Evolutionary conservation across 2,797 vertebrate species (phyloP), one percentile per base, ranked within the genome.

Genomic region (Lithobates sylvaticus): DNA sequence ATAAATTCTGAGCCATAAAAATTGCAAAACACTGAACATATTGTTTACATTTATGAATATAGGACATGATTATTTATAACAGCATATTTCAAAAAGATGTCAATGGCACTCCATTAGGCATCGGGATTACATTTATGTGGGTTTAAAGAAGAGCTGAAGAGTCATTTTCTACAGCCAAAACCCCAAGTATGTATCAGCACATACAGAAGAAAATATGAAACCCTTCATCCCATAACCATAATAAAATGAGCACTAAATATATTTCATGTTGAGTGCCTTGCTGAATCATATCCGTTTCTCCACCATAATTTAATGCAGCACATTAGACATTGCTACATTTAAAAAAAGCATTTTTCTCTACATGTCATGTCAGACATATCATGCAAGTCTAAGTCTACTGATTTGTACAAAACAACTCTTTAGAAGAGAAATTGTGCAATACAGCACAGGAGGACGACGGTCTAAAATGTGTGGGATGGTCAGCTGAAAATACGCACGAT

Each of bases 1-100:
- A 89, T 88, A 89, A 85, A 39, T 71, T 67, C 86, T 0, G 44
- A n/a, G 82, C 90, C 71, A 74, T 27, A 7, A 27, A 80, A 73
- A 67, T 39, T 23, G 85, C 8, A 79, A 71, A 64, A 21, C 68
- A 79, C 36, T 69, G 27, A 42, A 10, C n/a, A 65, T 65, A 67
- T 29, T 27, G n/a, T 26, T 65, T 23, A 65, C 21, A 65, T 23
- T 23, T 65, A 9, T 23, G 12, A 65, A 65, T 10, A n/a, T 65
- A 26, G 9, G 3, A 26, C n/a, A 15, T 78, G 16, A 76, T 64
- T 21, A 70, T n/a, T n/a, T 4, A 76, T 73, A 80, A 79, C 77
- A 0, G 34, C 16, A 39, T 39, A 65, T 39, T 10, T 3, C 8
- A 47, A 2, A 70, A 15, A n/a, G 9, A 36, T 54, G 0, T 50